Evolutionary conservation across 30 jellyfish, hydroid and myxozoan species (phyloP).

Genomic region (Cassiopea xamachana): DNA sequence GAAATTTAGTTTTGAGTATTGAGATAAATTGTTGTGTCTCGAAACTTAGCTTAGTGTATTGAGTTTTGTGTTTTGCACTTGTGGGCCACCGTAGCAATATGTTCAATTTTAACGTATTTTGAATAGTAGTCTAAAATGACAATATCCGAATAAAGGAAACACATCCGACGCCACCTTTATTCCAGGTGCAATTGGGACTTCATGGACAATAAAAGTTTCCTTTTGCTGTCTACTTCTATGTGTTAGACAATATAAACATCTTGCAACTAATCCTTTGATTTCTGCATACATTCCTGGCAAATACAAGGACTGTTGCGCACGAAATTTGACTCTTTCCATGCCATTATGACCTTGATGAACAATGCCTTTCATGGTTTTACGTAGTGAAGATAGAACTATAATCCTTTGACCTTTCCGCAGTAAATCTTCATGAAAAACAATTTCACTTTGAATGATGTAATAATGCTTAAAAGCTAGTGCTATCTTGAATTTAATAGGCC

Average conservation of each 20-base stretch:
- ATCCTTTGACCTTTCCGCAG: slow-evolving; percentile 37
- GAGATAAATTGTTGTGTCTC: too few relatives aligned
- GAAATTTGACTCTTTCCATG: slow-evolving; percentile 43
- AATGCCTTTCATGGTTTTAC: slow-evolving; percentile 10
- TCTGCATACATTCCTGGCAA: slow-evolving; percentile 42
- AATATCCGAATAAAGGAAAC: slow-evolving; percentile 17
- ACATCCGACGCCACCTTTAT: slow-evolving; percentile 57
- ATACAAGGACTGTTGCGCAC: slow-evolving; percentile 49
- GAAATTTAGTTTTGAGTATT: too few relatives aligned
- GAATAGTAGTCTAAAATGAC: slow-evolving; percentile 60
- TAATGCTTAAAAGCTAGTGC: slow-evolving; percentile 12
- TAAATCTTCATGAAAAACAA: slow-evolving; percentile 17
- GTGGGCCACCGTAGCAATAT: neutral
- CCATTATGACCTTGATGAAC: slow-evolving; percentile 72
- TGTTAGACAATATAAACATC: slow-evolving; percentile 17
- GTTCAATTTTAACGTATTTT: slow-evolving; percentile 49
- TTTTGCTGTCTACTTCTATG: slow-evolving; percentile 41
- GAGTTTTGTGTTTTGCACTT: too few relatives aligned
- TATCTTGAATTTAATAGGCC: neutral
- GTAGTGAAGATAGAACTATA: slow-evolving; percentile 51
- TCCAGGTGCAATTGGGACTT: slow-evolving; percentile 55
- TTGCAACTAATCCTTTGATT: slow-evolving; percentile 18
- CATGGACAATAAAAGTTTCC: slow-evolving; percentile 50
- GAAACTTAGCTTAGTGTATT: too few relatives aligned
- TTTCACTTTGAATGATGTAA: slow-evolving; percentile 27